Conservation (phyloP, 2,113 vertebrate species). For the Eira barbara region DNA sequence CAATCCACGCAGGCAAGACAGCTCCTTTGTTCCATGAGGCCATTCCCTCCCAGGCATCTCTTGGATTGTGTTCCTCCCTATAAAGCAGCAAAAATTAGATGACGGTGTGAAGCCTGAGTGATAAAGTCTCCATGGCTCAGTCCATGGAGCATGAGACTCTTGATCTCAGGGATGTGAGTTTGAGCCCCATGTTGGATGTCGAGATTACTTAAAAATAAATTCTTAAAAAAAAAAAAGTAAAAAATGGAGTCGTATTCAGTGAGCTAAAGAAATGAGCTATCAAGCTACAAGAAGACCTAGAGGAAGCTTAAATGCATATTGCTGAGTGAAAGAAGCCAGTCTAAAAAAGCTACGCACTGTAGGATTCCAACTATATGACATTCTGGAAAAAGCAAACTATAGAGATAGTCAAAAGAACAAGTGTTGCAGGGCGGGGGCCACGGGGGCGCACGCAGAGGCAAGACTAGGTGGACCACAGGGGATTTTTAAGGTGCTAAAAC, state of each 20-base stretch:
- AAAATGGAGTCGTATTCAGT: not conserved
- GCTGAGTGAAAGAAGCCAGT: not conserved
- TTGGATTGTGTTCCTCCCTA: not conserved
- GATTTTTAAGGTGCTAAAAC: not conserved
- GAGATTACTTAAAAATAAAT: not conserved
- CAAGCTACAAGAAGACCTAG: not conserved
- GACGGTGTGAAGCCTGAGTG: not conserved
- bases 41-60: not conserved
- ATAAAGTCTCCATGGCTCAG: not conserved
- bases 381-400: not conserved
- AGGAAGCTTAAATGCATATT: not conserved
- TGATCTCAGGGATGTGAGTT: not conserved
- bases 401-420: not conserved
- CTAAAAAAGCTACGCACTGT: not conserved
- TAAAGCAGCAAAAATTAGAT: not conserved
- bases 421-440: too few relatives aligned
- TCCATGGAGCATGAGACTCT: not conserved
- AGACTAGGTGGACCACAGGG: not conserved
- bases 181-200: not conserved
- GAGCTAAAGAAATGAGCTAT: not conserved
- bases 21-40: not conserved
- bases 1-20: not conserved
- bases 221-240: not conserved
- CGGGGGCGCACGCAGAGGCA: rapidly evolving
- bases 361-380: not conserved